Base-by-base conservation (phyloP, 2,113 vertebrate species). In the Maccullochella peelii region DNA sequence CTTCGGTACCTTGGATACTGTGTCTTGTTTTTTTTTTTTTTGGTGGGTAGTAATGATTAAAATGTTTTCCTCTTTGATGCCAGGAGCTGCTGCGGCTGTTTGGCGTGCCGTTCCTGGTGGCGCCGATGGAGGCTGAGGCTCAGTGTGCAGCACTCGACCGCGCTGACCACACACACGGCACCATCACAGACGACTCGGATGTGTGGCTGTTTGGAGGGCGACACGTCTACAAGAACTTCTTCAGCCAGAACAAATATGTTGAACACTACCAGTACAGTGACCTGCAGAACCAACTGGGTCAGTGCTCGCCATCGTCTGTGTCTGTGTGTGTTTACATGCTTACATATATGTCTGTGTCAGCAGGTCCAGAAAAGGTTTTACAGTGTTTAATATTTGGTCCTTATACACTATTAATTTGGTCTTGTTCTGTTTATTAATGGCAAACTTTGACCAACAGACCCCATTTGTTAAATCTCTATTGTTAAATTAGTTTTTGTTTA, bases 111-210 rank as follows among this genome's bases (percentile, higher is more conserved):
- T 99, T 96, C 49, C 72, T 99, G 0, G 95, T 99, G 72, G 98
- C 98, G 4, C 98, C 98, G 0, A 99, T 92, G 96, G 98, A 99
- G 86, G 98, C 98, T 0, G 98, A 99, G 89, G 98, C 98, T 0
- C 98, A 99, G 87, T 99, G 98, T 38, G 98, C 98, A 0, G 10
- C 96, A 0, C 49, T 99, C 38, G 98, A 99, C 80, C 95, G 97
- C 0, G 92, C 95, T 0, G 98, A 99, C 52, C 98, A 98, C 76
- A 99, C 98, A 0, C 94, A 97, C 0, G 98, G 98, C 59, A 99
- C 98, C 73, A 99, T 99, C 93, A 99, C 98, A 0, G 98, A 99
- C 23, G 98, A 99, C 73, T 99, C 98, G 0, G 98, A 99, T n/a
- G 96, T 99, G 76, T 99, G 98, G 98, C 94, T 99, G 12, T 99